A percentile compares a stretch with the other conserved stretches of the same genome.
These are phyloP conservation scores for Thereuonema tuberculata DNA, from an alignment of 1,140 invertebrate genomes.

Conservation along the genomic window DNA sequence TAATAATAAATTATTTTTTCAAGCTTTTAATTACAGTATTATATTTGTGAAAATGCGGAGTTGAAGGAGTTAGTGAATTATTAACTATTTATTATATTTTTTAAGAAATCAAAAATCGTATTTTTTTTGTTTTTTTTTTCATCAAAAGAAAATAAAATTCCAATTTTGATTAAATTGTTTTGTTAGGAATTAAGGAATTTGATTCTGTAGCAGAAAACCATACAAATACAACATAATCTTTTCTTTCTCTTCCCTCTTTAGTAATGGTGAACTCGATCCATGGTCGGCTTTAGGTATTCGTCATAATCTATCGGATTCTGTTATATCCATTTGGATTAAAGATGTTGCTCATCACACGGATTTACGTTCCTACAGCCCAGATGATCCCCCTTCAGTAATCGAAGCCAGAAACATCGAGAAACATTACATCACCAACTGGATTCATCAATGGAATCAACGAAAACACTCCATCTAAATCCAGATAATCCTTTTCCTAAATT, in stretches of 20 bases:
- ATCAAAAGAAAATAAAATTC: no score
- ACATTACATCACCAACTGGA: slow-evolving; percentile 47
- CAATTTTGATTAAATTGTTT: no score
- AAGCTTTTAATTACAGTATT: no score
- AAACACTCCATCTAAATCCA: background rate
- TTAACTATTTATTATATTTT: no score
- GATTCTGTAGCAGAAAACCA: no score
- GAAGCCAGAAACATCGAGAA: slow-evolving; percentile 51
- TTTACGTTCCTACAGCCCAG: slow-evolving; percentile 50
- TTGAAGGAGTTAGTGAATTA: no score
- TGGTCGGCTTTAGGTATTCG: slow-evolving; percentile 83
- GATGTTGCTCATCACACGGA: slow-evolving; percentile 89
- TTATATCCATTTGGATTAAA: slow-evolving; percentile 62
- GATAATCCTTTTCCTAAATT: background rate
- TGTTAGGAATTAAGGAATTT: no score
- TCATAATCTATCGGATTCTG: slow-evolving; percentile 45
- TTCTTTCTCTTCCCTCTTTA: slow-evolving; percentile 32
- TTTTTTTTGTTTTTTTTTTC: no score
- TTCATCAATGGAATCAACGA: slow-evolving; percentile 55
- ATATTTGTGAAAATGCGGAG: no score
- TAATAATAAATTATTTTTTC: no score
- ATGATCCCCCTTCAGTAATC: slow-evolving; percentile 54
- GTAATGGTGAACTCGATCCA: slow-evolving; percentile 81
- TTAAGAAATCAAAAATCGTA: no score
- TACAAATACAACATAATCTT: no score